Conservation (phyloP, 2,113 vertebrate genomes). For the Thryonomys swinderianus region DNA sequence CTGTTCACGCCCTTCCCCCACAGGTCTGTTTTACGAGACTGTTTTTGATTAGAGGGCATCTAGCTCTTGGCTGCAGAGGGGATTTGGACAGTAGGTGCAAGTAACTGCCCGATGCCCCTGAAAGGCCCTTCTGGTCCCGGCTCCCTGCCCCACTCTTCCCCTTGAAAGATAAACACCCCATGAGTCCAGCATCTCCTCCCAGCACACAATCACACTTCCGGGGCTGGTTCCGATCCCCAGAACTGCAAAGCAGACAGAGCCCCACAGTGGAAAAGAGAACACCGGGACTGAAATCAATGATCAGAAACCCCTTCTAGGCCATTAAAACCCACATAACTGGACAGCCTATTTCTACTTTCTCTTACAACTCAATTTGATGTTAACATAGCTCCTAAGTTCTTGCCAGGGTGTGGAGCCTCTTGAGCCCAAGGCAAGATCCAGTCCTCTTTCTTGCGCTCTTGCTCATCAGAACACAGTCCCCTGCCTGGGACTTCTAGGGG, state of each 20-base stretch:
- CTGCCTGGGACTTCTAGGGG: background rate
- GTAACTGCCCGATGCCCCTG: background rate
- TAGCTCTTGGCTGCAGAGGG: background rate
- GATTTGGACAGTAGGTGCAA: background rate
- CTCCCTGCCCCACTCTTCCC: background rate
- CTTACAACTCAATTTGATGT: background rate
- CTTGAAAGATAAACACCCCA: background rate
- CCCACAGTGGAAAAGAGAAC: background rate
- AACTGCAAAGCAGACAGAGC: background rate
- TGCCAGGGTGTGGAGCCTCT: background rate
- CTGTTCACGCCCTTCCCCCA: background rate
- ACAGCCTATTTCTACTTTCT: background rate
- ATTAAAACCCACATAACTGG: background rate
- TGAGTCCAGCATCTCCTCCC: accelerated
- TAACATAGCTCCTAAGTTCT: background rate
- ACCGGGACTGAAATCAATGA: background rate
- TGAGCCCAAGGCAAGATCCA: background rate
- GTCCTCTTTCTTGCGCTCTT: background rate
- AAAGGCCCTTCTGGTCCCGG: background rate
- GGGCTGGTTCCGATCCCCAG: background rate
- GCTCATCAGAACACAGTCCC: background rate
- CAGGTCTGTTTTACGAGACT: background rate
- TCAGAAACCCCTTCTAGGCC: background rate
- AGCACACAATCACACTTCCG: background rate
- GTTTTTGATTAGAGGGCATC: background rate